These are phyloP conservation scores for Euschistus heros DNA, from an alignment of 1,140 invertebrate species.

Conservation along the genomic window DNA sequence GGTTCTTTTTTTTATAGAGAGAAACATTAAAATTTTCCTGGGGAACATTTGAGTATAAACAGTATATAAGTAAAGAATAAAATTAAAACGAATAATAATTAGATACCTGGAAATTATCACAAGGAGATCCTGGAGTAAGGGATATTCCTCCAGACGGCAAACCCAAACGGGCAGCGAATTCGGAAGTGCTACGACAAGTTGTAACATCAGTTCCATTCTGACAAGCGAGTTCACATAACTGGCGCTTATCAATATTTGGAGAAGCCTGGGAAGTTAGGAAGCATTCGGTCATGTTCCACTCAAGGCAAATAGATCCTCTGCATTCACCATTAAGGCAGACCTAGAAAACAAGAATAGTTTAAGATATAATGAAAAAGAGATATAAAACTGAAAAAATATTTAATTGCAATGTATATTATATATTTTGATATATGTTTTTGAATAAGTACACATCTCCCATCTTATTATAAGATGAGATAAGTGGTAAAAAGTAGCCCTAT, in stretches of 20 bases:
- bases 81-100: neutral
- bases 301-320: conserved; percentile 86
- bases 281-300: conserved; percentile 90
- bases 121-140: conserved; percentile 85
- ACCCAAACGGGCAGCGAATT: conserved; percentile 62
- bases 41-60: too few relatives aligned
- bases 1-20: too few relatives aligned
- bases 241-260: conserved; percentile 74
- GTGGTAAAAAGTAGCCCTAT: too few relatives aligned
- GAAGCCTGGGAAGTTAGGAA: conserved; percentile 79
- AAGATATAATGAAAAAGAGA: too few relatives aligned
- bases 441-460: too few relatives aligned
- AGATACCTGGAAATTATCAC: conserved; percentile 89
- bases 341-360: conserved; percentile 36
- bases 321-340: conserved; percentile 92
- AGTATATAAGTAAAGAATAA: too few relatives aligned
- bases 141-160: conserved; percentile 76
- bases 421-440: too few relatives aligned
- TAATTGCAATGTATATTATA: too few relatives aligned
- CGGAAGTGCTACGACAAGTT: conserved; percentile 77
- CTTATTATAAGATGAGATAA: too few relatives aligned
- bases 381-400: too few relatives aligned
- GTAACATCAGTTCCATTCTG: conserved; percentile 65
- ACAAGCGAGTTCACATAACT: conserved; percentile 92
- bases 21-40: too few relatives aligned